Base-by-base conservation (phyloP, 2,888 invertebrate species). In the Pasiphila rectangulata region DNA sequence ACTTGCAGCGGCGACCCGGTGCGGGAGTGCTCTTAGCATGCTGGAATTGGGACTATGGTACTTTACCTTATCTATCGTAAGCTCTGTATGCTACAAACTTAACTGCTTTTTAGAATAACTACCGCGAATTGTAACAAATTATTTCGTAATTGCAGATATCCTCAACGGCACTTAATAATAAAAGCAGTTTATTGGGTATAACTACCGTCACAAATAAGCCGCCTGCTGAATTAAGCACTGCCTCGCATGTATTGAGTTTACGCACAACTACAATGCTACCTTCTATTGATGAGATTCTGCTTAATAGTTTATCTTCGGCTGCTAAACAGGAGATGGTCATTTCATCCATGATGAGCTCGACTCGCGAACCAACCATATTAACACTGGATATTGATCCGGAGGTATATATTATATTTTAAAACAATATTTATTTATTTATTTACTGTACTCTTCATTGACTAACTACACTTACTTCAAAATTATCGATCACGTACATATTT, bases 381-480 rank as follows among this genome's bases (percentile, higher is more conserved):
- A 90, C 90, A 76, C 80, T 91, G 79, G 89, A 90, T 80, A 90
- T 91, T 72, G 91, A 91, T 88, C 90, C 90, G 75, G 87, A 90
- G 90, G 91, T 91, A 90, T 90, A 83, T n/a, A 74, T 77, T 58
- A 79, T 75, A 67, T 60, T 54, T 52, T 51, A 59, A 43, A 38
- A 52, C 48, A 59, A 57, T 56, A 52, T 57, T 57, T 39, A 52
- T 45, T 42, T 52, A 51, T 51, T 53, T 57, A 48, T 57, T 36
- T 15, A 46, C 39, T 38, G 7, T 38, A 25, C 29, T 46, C 30
- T 50, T 48, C 38, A n/a, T 46, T 37, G 4, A 49, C 48, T 55
- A 55, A 53, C 55, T 37, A 51, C 46, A 52, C 47, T 46, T 37
- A 45, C 39, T 61, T 52, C 32, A 29, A 44, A 42, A 44, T 52